Base-by-base conservation (phyloP, 2,888 invertebrate species). In the Philhelius pedissequus region DNA sequence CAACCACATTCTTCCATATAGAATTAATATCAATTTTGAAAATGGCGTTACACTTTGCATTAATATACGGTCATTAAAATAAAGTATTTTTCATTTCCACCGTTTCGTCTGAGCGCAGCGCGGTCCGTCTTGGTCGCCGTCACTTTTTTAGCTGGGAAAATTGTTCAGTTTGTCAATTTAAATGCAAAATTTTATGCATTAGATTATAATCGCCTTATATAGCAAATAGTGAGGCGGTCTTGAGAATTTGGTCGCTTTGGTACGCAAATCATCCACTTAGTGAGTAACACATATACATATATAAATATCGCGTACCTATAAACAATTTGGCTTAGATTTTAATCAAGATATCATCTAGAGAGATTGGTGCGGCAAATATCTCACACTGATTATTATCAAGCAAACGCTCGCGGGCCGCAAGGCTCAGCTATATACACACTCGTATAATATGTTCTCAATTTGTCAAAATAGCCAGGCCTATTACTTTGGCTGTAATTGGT, bases 401-500 rank as follows among this genome's bases (percentile, higher is more conserved):
- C 15, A 7, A 43, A 18, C 6, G 48, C n/a, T 43, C 6, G 48
- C n/a, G 25, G 48, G 25, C 13, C 64, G 50, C 30, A 13, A 70
- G 70, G 22, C 27, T 60, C 56, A 66, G 69, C 62, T 64, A 25
- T 38, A n/a, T n/a, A n/a, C n/a, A n/a, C n/a, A n/a, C n/a, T n/a
- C n/a, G n/a, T n/a, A n/a, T n/a, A n/a, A n/a, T n/a, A 71, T 84
- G 84, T 84, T 84, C 66, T 54, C 84, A 84, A 84, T 84, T 84
- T 84, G 84, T 84, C 80, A 80, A 56, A 80, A 84, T 80, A 71
- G 84, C 52, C 68, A 38, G 71, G 70, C 84, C 56, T 56, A 84
- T 80, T 84, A 84, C 60, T 79, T 84, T 73, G 7, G 66, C 38
- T 68, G 62, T 84, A 80, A 84, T 84, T 84, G 84, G 75, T 75